Conservation (phyloP, 2,888 invertebrate species). For the Arctia plantaginis region DNA sequence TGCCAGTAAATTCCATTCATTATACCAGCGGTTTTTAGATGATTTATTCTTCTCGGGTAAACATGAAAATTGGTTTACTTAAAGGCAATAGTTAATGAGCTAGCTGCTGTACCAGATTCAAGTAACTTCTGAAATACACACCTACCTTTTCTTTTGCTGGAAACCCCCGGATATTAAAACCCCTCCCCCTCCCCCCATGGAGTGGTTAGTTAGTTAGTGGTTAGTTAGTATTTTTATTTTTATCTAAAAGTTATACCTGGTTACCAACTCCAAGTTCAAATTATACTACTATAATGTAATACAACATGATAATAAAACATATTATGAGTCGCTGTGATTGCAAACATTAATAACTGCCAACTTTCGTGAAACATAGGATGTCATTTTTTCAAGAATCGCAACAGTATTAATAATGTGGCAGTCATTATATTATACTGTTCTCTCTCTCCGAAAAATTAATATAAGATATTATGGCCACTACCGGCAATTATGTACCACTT, state of each 20-base stretch:
- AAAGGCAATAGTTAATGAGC: too few species aligned
- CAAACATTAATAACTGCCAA: not conserved
- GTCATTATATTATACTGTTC: not conserved
- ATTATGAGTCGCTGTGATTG: not conserved
- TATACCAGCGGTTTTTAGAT: too few species aligned
- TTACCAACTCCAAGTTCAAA: not conserved
- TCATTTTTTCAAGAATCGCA: not conserved
- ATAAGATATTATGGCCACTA: conserved; percentile 2
- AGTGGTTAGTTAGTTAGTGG: too few species aligned
- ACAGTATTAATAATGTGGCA: not conserved
- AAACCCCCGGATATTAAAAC: too few species aligned
- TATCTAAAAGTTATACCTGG: not conserved
- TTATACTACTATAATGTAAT: not conserved
- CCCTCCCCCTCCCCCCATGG: too few species aligned
- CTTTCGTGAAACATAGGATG: not conserved
- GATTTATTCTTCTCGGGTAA: too few species aligned
- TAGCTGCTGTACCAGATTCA: not conserved
- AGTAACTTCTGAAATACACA: not conserved
- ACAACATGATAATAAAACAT: not conserved
- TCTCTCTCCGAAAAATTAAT: conserved; percentile 11
- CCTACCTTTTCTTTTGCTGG: too few species aligned
- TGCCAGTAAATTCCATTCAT: too few species aligned
- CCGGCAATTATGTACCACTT: too few species aligned
- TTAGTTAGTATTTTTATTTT: not conserved
- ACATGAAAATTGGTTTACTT: too few species aligned